phyloP scores from a whole-genome alignment of 1,140 invertebrate species.

The Drosophila novamexicana region DNA sequence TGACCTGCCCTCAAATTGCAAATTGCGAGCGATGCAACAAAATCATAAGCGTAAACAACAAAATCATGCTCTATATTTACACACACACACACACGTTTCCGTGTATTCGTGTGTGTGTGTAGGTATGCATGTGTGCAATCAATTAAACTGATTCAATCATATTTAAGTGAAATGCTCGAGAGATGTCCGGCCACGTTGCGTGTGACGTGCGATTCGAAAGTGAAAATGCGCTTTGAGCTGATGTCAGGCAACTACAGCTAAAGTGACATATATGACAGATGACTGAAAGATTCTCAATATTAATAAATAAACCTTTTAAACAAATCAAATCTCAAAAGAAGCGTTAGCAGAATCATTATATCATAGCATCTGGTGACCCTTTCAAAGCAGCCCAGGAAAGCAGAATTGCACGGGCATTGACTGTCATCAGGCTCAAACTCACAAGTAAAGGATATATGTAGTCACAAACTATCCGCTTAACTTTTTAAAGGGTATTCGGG shows the following conservation, averaged over 20 bases:
- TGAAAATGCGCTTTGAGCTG: conserved; percentile 51
- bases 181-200: conserved; percentile 30
- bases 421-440: no score
- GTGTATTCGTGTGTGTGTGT: conserved; percentile 1
- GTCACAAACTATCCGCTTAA: no score
- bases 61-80: conserved; percentile 30
- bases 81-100: conserved; percentile 17
- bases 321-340: no score
- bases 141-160: conserved; percentile 72
- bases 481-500: no score
- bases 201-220: conserved; percentile 54
- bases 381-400: no score
- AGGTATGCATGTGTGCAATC: conserved; percentile 30
- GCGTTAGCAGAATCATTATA: no score
- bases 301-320: not conserved
- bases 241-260: conserved; percentile 18
- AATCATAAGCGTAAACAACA: conserved; percentile 61
- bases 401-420: no score
- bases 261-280: conserved; percentile 1
- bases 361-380: no score
- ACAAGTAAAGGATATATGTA: no score
- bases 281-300: not conserved
- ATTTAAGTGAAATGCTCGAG: conserved; percentile 61
- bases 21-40: conserved; percentile 55
- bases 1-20: conserved; percentile 58